These are phyloP conservation scores for Cepaea nemoralis DNA, from an alignment of 1,140 invertebrate species.

Conservation along the genomic window DNA sequence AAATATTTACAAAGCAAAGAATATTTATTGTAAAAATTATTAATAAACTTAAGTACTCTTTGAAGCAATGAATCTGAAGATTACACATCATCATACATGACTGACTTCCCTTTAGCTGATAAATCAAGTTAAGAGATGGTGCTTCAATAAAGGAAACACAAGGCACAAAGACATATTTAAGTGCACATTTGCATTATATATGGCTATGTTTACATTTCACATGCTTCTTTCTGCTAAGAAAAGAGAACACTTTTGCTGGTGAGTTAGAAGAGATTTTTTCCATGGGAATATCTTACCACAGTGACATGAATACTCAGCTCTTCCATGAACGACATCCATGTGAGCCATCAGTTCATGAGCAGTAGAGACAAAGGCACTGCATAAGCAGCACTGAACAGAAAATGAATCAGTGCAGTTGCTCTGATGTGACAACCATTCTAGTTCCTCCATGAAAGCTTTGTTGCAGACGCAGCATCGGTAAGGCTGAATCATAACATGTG, in stretches of 20 bases:
- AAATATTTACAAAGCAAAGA: too few relatives aligned
- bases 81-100: too few relatives aligned
- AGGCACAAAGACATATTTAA: too few relatives aligned
- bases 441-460: constrained; percentile 34
- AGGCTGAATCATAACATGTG: constrained; percentile 36
- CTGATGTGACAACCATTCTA: constrained; percentile 24
- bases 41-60: too few relatives aligned
- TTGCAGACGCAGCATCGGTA: constrained; percentile 35
- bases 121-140: too few relatives aligned
- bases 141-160: too few relatives aligned
- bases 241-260: constrained; percentile 40
- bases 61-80: too few relatives aligned
- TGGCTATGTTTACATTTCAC: neutral
- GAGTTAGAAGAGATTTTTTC: constrained; percentile 39
- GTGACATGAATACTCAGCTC: constrained; percentile 34
- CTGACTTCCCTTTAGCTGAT: too few relatives aligned
- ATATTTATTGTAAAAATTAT: too few relatives aligned
- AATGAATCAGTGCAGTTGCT: constrained; percentile 17
- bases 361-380: constrained; percentile 25
- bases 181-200: too few relatives aligned
- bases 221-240: constrained; percentile 25
- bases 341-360: constrained; percentile 28
- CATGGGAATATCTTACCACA: constrained; percentile 39
- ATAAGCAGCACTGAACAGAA: constrained; percentile 36
- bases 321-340: constrained; percentile 36